Conservation (phyloP, 1,140 invertebrate genomes). For the Microplitis mediator region DNA sequence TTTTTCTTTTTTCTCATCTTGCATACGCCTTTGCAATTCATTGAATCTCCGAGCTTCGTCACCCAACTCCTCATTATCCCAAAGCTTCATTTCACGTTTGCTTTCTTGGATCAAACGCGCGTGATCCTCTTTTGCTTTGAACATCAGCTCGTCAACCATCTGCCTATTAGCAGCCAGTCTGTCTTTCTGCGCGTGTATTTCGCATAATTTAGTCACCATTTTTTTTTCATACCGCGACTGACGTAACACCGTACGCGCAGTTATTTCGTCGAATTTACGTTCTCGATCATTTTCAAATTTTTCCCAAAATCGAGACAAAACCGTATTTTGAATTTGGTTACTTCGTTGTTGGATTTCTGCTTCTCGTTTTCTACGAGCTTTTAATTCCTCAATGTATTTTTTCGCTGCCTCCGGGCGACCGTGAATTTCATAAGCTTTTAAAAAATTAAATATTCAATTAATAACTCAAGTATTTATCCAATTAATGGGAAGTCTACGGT, state of each 20-base stretch:
- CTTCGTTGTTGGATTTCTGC: conserved; percentile 36
- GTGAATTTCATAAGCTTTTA: neutral
- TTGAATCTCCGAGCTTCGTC: conserved; percentile 61
- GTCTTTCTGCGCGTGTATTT: conserved; percentile 64
- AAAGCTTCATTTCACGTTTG: conserved; percentile 55
- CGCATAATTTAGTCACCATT: conserved; percentile 66
- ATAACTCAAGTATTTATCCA: too few relatives aligned
- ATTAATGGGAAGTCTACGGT: too few relatives aligned
- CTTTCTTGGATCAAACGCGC: conserved; percentile 57
- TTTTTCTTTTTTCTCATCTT: conserved; percentile 51
- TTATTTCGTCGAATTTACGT: conserved; percentile 56
- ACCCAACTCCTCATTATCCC: conserved; percentile 59
- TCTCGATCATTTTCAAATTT: conserved; percentile 58
- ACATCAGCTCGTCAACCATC: conserved; percentile 58
- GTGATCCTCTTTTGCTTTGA: conserved; percentile 58
- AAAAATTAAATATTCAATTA: too few relatives aligned
- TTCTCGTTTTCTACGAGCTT: conserved; percentile 38
- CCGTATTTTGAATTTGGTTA: conserved; percentile 43
- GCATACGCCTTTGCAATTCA: conserved; percentile 61
- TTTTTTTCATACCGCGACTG: conserved; percentile 69
- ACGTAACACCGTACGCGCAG: conserved; percentile 64
- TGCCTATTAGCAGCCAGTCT: conserved; percentile 62
- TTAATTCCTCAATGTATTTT: conserved; percentile 44
- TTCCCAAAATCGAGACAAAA: conserved; percentile 53
- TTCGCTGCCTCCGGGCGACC: conserved; percentile 30